These are phyloP conservation scores for Aromia moschata DNA, from an alignment of 2,888 invertebrate species.

Conservation along the genomic window DNA sequence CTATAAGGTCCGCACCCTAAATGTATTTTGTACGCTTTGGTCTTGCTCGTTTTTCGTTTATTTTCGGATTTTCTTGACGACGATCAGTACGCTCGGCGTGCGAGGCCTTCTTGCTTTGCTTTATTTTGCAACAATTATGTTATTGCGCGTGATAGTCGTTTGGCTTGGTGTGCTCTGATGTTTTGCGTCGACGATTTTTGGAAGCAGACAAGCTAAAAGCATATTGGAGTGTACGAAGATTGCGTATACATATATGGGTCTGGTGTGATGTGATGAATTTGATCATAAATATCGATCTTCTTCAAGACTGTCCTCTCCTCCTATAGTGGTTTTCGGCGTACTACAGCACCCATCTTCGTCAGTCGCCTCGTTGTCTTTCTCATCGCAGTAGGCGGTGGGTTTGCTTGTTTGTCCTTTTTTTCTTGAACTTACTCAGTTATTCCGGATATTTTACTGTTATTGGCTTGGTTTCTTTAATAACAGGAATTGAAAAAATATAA, in stretches of 20 bases:
- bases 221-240: slow-evolving; percentile 10
- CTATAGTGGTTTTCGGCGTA: slow-evolving; percentile 32
- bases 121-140: slow-evolving; percentile 1
- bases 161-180: slow-evolving; percentile 3
- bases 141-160: background rate
- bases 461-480: no score
- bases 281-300: slow-evolving; percentile 34
- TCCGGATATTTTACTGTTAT: no score
- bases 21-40: slow-evolving; percentile 23
- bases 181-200: background rate
- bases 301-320: slow-evolving; percentile 31
- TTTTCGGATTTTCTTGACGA: no score
- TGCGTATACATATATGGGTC: background rate
- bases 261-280: slow-evolving; percentile 25
- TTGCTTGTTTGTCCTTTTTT: no score
- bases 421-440: no score
- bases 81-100: no score
- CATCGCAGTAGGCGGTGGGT: slow-evolving; percentile 11
- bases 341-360: slow-evolving; percentile 17
- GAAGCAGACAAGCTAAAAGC: background rate
- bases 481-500: no score
- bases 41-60: slow-evolving; percentile 8
- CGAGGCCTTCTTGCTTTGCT: background rate
- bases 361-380: slow-evolving; percentile 2
- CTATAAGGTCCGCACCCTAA: slow-evolving; percentile 41